Conservation (phyloP, 2,113 vertebrate species). For the Zosterops lateralis region DNA sequence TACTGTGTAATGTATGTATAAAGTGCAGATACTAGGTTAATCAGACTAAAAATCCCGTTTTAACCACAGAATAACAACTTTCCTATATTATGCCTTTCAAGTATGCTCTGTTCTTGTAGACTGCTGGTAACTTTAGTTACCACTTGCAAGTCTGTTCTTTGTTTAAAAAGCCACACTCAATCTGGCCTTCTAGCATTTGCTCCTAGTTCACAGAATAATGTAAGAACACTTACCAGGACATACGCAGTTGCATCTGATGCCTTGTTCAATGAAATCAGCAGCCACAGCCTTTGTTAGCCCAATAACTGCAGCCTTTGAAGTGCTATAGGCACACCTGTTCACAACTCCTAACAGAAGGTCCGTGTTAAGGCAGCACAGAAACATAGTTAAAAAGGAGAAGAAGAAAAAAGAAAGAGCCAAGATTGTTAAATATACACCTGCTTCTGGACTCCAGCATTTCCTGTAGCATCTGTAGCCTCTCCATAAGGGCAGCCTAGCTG, state of each 20-base stretch:
- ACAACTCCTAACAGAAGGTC: conserved; percentile 76
- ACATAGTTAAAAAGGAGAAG: background rate
- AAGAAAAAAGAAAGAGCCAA: background rate
- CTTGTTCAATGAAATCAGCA: conserved; percentile 90
- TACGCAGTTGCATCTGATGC: conserved; percentile 92
- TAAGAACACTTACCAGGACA: conserved; percentile 84
- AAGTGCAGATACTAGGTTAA: background rate
- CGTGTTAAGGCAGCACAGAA: background rate
- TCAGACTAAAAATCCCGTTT: background rate
- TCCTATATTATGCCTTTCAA: background rate
- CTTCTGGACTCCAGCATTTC: background rate
- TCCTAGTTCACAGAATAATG: background rate
- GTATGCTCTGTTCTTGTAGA: background rate
- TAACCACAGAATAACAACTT: background rate
- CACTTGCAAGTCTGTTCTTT: background rate
- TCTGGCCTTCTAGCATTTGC: background rate
- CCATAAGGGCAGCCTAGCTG: background rate
- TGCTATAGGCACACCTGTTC: conserved; percentile 89
- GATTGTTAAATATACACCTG: background rate
- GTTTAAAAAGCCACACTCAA: background rate
- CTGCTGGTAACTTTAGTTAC: background rate
- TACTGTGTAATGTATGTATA: background rate
- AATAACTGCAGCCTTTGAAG: conserved; percentile 93
- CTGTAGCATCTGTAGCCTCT: background rate
- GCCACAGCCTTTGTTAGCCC: conserved; percentile 94